Evolutionary conservation across 2,888 invertebrate species (phyloP).

Genomic region (Acholoe squamosa): DNA sequence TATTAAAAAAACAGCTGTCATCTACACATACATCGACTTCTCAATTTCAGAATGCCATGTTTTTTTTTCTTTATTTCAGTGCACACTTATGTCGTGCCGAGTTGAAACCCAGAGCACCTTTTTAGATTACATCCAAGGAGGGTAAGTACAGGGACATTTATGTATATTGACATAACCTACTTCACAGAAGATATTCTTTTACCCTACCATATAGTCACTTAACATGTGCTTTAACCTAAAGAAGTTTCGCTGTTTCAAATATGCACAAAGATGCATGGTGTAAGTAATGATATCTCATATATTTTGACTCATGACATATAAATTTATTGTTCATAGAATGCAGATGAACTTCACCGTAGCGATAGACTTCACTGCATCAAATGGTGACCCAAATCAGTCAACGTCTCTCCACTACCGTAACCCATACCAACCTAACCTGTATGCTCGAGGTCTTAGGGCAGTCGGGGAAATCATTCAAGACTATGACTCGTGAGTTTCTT

Average conservation of each 20-base stretch:
- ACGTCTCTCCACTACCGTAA: conserved; percentile 84
- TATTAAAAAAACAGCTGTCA: too few species aligned
- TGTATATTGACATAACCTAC: not conserved
- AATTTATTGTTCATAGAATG: conserved; percentile 73
- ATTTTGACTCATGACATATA: not conserved
- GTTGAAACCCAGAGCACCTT: conserved; percentile 82
- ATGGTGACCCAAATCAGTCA: conserved; percentile 83
- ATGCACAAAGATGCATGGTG: too few species aligned
- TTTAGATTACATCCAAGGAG: conserved; percentile 86
- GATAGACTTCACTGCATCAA: conserved; percentile 84
- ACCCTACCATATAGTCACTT: too few species aligned
- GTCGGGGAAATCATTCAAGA: conserved; percentile 84
- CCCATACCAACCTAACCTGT: conserved; percentile 84
- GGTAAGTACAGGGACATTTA: conserved; percentile 77
- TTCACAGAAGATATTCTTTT: not conserved
- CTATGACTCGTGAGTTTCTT: conserved; percentile 80
- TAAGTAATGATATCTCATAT: too few species aligned
- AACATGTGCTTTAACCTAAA: too few species aligned
- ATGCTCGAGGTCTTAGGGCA: conserved; percentile 84
- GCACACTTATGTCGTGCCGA: conserved; percentile 48
- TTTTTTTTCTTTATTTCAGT: conserved; percentile 50
- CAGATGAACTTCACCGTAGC: conserved; percentile 84
- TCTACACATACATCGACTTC: too few species aligned
- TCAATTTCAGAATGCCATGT: too few species aligned
- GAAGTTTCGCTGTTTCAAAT: too few species aligned